phyloP scores from a whole-genome alignment of 2,888 invertebrate genomes.

The Branchellion lobata region DNA sequence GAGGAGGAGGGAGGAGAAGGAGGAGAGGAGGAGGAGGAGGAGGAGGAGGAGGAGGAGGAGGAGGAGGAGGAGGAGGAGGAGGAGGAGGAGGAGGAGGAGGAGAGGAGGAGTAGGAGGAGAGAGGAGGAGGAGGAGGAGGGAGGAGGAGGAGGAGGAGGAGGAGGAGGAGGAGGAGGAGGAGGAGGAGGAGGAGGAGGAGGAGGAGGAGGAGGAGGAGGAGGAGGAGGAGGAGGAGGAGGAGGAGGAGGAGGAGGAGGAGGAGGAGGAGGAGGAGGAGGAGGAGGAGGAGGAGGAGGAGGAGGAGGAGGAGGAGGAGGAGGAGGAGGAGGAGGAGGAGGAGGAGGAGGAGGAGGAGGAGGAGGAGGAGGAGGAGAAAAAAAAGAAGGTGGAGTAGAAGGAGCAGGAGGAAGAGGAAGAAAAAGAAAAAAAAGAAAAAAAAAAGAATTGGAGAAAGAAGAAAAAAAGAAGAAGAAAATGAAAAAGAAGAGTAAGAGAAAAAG shows the following conservation, averaged over 20 bases:
- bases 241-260: conserved; percentile 33
- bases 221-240: conserved; percentile 19
- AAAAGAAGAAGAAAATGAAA: not conserved
- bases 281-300: not conserved
- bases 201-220: not conserved
- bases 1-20: conserved; percentile 2
- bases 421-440: no score
- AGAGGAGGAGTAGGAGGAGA: no score
- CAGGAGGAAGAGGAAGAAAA: no score
- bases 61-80: not conserved
- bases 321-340: not conserved
- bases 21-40: not conserved
- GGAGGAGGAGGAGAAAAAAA: not conserved
- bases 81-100: not conserved
- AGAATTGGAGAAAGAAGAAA: not conserved
- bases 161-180: not conserved
- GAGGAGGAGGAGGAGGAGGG: not conserved
- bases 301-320: not conserved
- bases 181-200: not conserved
- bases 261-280: not conserved
- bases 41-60: not conserved
- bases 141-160: not conserved
- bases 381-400: no score
- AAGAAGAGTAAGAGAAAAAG: no score
- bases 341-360: no score